Percentiles rank a stretch among this genome's conserved stretches.
phyloP scores from a whole-genome alignment of 2,797 vertebrate species.

The Chaunax sp. region DNA sequence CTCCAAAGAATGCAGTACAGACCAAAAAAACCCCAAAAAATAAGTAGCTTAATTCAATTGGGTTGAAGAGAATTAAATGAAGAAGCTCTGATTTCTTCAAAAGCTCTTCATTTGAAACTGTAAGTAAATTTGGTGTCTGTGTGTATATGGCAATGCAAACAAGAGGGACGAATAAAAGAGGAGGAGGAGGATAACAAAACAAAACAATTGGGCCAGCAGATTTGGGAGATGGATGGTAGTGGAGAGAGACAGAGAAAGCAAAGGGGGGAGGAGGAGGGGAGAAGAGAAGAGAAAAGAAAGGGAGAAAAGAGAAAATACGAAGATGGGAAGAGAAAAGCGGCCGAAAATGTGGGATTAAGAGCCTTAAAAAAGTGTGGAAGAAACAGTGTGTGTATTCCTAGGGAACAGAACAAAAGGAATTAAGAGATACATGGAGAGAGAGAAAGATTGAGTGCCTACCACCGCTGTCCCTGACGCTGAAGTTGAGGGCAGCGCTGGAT shows the following conservation, averaged over 20 bases:
- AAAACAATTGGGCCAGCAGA: constrained; percentile 64
- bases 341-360: constrained; percentile 50
- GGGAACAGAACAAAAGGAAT: constrained; percentile 33
- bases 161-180: constrained; percentile 71
- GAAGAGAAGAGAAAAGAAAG: constrained; percentile 39
- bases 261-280: constrained; percentile 19
- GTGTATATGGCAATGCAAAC: constrained; percentile 59
- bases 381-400: constrained; percentile 14
- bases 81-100: constrained; percentile 51
- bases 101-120: constrained; percentile 44
- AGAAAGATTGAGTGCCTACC: constrained; percentile 80
- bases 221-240: constrained; percentile 70
- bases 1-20: no score
- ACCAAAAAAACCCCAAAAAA: constrained; percentile 53
- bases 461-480: constrained; percentile 89
- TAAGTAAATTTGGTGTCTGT: constrained; percentile 19
- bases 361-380: constrained; percentile 25
- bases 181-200: constrained; percentile 69
- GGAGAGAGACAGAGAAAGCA: constrained; percentile 56
- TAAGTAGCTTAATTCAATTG: constrained; percentile 57
- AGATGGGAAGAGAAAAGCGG: constrained; percentile 36
- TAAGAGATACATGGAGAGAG: constrained; percentile 45
- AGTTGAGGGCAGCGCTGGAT: constrained; percentile 85
- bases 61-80: constrained; percentile 54
- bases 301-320: constrained; percentile 18